Percentiles rank a stretch among this genome's conserved stretches.
Evolutionary conservation across 2,113 vertebrate species (phyloP).

Genomic region (Oriolus oriolus): DNA sequence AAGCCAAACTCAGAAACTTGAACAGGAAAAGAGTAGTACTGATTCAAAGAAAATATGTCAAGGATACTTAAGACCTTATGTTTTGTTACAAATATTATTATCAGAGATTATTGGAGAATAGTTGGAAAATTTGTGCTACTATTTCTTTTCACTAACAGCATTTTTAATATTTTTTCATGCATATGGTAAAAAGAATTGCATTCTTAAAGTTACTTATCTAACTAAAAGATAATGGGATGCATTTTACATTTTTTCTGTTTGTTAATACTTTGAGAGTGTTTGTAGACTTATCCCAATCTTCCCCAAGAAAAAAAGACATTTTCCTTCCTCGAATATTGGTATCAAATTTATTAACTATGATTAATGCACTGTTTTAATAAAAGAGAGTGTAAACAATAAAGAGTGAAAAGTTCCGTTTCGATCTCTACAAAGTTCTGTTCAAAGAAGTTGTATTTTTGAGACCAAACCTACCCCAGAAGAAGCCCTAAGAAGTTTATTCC

Average conservation of each 20-base stretch:
- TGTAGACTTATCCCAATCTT: not conserved
- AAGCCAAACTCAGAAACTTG: not conserved
- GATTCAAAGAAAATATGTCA: not conserved
- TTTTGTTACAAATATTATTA: not conserved
- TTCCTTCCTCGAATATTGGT: not conserved
- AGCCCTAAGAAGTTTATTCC: not conserved
- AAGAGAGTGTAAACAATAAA: not conserved
- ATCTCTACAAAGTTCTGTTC: not conserved
- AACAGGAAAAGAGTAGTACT: not conserved
- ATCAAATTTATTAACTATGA: not conserved
- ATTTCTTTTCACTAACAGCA: not conserved
- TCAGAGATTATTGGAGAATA: not conserved
- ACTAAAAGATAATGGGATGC: not conserved
- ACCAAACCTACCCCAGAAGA: not conserved
- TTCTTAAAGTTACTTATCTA: not conserved
- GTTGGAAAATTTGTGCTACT: not conserved
- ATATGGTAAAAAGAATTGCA: not conserved
- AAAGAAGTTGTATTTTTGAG: not conserved
- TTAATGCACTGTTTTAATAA: not conserved
- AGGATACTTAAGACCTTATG: not conserved
- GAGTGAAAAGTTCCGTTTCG: not conserved
- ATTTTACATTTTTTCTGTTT: not conserved
- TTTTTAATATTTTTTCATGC: not conserved
- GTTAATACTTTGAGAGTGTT: not conserved
- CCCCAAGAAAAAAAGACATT: not conserved